Evolutionary conservation across 2,888 invertebrate species (phyloP).

Genomic region (Helicoverpa assulta): DNA sequence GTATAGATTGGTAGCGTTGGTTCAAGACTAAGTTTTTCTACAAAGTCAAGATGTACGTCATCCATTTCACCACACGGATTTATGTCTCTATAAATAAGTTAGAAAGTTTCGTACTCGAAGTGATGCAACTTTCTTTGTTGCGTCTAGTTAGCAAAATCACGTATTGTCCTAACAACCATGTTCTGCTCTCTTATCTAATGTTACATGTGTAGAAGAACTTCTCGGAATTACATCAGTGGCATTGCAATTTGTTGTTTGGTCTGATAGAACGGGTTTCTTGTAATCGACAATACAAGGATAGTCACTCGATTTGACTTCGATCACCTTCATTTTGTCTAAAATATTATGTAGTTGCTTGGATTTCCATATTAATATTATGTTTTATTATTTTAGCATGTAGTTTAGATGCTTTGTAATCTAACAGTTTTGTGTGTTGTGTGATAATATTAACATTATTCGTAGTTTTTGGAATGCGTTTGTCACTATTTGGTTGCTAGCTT

Average conservation of each 20-base stretch:
- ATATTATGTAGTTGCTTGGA: constrained; percentile 8
- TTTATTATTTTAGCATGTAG: background rate
- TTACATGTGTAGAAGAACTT: constrained; percentile 44
- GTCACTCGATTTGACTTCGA: constrained; percentile 19
- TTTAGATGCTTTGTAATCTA: background rate
- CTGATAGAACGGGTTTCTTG: constrained; percentile 32
- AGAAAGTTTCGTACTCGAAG: constrained; percentile 37
- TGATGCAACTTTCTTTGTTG: constrained; percentile 39
- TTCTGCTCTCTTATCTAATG: constrained; percentile 39
- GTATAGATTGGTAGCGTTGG: background rate
- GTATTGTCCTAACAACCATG: constrained; percentile 41
- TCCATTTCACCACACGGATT: constrained; percentile 15
- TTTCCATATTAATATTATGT: background rate
- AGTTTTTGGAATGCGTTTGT: constrained; percentile 44
- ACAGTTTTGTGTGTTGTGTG: constrained; percentile 19
- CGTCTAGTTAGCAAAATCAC: constrained; percentile 47
- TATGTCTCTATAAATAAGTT: constrained; percentile 22
- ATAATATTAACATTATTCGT: constrained; percentile 13
- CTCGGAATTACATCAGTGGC: constrained; percentile 50
- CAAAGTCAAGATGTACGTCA: constrained; percentile 10
- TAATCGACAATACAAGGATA: constrained; percentile 34
- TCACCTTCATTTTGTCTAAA: constrained; percentile 45
- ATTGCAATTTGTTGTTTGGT: constrained; percentile 52
- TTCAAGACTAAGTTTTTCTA: background rate
- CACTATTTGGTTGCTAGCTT: constrained; percentile 34